These are phyloP conservation scores for Cardiocondyla obscurior DNA, from an alignment of 1,140 invertebrate species.

Conservation along the genomic window DNA sequence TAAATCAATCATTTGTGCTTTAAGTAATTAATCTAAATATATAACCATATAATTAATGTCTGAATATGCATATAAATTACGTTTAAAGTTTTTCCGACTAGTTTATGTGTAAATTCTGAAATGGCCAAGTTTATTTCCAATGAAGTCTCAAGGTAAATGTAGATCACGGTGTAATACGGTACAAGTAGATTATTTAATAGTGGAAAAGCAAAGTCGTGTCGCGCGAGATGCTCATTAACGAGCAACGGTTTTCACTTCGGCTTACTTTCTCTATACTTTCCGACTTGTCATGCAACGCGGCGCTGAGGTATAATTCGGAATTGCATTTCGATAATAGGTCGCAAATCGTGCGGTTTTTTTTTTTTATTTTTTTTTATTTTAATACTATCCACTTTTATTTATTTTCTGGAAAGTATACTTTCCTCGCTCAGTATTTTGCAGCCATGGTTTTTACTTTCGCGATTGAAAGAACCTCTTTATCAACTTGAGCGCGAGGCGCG, in stretches of 20 bases:
- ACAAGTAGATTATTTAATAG: constrained; percentile 40
- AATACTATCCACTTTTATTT: background rate
- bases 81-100: constrained; percentile 29
- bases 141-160: constrained; percentile 8
- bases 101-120: background rate
- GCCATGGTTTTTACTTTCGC: background rate
- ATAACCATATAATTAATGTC: too few species aligned
- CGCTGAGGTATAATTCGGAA: constrained; percentile 8
- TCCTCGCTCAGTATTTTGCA: background rate
- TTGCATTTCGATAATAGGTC: background rate
- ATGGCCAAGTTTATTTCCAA: background rate
- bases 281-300: background rate
- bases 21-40: too few species aligned
- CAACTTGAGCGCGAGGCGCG: background rate
- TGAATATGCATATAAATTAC: too few species aligned
- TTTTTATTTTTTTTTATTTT: too few species aligned
- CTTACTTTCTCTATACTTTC: background rate
- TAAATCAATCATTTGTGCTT: too few species aligned
- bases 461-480: background rate
- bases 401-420: background rate
- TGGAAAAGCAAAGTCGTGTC: constrained; percentile 45
- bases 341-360: background rate
- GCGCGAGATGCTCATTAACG: constrained; percentile 38
- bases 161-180: constrained; percentile 22
- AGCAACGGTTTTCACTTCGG: constrained; percentile 34